These are phyloP conservation scores for Coreoperca whiteheadi DNA, from an alignment of 2,113 vertebrate genomes.

Conservation along the genomic window DNA sequence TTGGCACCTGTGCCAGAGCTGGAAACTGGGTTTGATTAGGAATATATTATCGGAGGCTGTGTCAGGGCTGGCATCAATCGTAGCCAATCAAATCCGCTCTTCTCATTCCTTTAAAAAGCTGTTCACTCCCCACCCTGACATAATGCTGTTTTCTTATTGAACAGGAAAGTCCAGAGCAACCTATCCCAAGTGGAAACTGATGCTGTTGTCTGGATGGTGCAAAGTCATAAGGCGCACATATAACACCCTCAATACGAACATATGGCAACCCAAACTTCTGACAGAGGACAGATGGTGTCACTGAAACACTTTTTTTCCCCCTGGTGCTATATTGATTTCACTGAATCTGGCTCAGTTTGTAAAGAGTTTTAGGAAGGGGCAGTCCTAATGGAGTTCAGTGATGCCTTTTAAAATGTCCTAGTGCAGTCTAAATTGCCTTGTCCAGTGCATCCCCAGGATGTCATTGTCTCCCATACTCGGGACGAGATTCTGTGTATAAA, in stretches of 20 bases:
- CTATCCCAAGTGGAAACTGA: conserved; percentile 33
- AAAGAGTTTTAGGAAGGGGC: not conserved
- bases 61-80: conserved; percentile 29
- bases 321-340: conserved; percentile 20
- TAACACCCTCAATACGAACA: conserved; percentile 52
- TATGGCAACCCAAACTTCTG: conserved; percentile 33
- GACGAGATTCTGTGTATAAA: not conserved
- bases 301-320: conserved; percentile 23
- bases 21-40: conserved; percentile 53
- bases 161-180: conserved; percentile 25
- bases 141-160: conserved; percentile 42
- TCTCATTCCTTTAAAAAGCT: conserved; percentile 41
- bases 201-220: conserved; percentile 14
- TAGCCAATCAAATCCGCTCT: conserved; percentile 45
- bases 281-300: conserved; percentile 55
- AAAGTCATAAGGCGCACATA: not conserved
- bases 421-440: not conserved
- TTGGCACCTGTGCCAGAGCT: conserved; percentile 41
- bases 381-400: not conserved
- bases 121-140: not conserved
- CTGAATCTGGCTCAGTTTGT: not conserved
- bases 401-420: not conserved
- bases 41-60: conserved; percentile 36
- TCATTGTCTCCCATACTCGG: conserved; percentile 3
- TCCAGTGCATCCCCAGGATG: not conserved